Evolutionary conservation across 2,113 vertebrate genomes (phyloP).

Genomic region (Panurus biarmicus): DNA sequence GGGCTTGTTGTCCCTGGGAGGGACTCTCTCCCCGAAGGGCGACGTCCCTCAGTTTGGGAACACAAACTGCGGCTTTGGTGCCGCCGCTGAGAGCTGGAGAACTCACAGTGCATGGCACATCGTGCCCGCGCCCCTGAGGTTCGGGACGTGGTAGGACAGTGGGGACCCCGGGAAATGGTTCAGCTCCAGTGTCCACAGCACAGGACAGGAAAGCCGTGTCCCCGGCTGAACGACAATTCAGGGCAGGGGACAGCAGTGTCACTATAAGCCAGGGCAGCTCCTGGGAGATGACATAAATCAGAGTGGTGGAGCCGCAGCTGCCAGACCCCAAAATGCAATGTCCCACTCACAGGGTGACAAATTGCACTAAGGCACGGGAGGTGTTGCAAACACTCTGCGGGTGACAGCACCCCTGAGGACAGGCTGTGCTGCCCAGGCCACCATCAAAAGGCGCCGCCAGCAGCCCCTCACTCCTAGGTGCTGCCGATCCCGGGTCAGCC

Average conservation of each 20-base stretch:
- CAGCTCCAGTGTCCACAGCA: neutral
- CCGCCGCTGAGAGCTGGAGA: neutral
- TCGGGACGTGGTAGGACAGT: accelerated
- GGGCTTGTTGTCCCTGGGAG: neutral
- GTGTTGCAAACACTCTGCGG: neutral
- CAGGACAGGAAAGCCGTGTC: no score
- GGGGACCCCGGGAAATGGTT: neutral
- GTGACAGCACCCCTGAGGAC: neutral
- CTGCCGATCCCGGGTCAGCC: accelerated
- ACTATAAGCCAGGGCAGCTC: neutral
- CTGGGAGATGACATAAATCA: neutral
- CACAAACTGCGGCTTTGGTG: neutral
- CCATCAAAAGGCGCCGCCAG: accelerated
- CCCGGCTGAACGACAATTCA: accelerated
- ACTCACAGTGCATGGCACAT: accelerated
- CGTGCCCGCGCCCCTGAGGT: accelerated
- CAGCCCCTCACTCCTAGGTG: neutral
- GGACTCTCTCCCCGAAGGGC: neutral
- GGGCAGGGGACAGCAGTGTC: neutral
- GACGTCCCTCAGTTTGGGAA: neutral
- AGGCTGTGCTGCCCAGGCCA: neutral
- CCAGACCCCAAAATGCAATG: neutral
- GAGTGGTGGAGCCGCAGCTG: neutral
- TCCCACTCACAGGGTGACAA: neutral
- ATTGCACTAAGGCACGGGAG: neutral